These are phyloP conservation scores for Diplogasteroides magnus DNA, from an alignment of 1,140 invertebrate genomes.

Conservation along the genomic window DNA sequence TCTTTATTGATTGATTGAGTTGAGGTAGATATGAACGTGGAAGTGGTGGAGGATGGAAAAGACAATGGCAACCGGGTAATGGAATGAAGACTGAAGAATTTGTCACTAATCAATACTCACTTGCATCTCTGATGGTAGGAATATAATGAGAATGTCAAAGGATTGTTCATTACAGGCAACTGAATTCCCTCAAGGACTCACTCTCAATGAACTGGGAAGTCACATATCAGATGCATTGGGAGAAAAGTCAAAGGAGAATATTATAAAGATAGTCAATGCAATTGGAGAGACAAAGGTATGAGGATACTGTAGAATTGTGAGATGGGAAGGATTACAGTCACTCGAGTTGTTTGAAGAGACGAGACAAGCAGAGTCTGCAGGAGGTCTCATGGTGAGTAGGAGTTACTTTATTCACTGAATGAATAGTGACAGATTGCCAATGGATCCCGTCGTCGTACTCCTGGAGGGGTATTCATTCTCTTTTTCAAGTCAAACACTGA, in stretches of 20 bases:
- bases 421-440: conserved; percentile 2
- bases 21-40: no score
- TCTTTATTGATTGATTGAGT: no score
- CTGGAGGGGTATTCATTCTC: conserved; percentile 34
- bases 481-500: conserved; percentile 23
- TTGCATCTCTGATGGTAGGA: neutral
- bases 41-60: no score
- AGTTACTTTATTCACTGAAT: neutral
- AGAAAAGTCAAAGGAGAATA: conserved; percentile 22
- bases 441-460: conserved; percentile 27
- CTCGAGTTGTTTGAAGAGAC: conserved; percentile 30
- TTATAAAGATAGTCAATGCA: conserved; percentile 19
- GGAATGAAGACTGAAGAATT: no score
- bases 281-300: conserved; percentile 27
- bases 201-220: conserved; percentile 18
- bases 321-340: neutral
- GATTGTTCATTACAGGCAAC: conserved; percentile 20
- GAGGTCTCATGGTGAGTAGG: conserved; percentile 26
- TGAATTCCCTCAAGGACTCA: conserved; percentile 11
- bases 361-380: conserved; percentile 20
- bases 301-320: no score
- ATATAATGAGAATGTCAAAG: neutral
- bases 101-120: no score
- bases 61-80: no score
- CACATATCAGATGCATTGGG: conserved; percentile 27